Evolutionary conservation across 2,113 vertebrate species (phyloP).

Genomic region (Tonatia bakeri): DNA sequence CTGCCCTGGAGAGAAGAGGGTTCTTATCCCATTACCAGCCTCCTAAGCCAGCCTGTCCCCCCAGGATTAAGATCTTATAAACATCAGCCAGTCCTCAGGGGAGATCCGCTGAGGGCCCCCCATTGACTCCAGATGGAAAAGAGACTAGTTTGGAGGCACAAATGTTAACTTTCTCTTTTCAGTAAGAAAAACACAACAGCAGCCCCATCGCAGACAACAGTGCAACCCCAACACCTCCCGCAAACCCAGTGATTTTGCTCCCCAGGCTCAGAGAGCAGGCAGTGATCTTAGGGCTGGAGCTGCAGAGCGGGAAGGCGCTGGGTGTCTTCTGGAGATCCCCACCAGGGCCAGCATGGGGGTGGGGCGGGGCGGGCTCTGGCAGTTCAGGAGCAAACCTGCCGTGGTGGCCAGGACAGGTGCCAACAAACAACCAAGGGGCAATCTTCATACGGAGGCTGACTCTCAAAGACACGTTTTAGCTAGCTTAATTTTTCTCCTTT

Average conservation of each 20-base stretch:
- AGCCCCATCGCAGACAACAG: not conserved
- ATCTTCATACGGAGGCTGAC: not conserved
- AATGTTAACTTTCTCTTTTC: slow-evolving; percentile 54
- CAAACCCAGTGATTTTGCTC: not conserved
- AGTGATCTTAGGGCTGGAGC: slow-evolving; percentile 5
- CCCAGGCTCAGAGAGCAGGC: not conserved
- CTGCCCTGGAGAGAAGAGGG: slow-evolving; percentile 49
- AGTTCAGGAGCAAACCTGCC: not conserved
- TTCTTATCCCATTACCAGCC: slow-evolving; percentile 50
- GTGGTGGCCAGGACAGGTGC: slow-evolving; percentile 9
- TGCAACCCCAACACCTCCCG: accelerated
- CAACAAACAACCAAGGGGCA: slow-evolving; percentile 33
- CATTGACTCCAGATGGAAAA: slow-evolving; percentile 46
- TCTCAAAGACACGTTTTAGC: not conserved
- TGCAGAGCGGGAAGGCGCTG: not conserved
- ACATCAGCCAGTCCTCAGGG: slow-evolving; percentile 64
- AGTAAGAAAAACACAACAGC: not conserved
- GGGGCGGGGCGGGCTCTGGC: not conserved
- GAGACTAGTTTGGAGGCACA: slow-evolving; percentile 43
- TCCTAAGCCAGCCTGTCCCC: slow-evolving; percentile 36
- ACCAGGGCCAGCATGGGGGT: not conserved
- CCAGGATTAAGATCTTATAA: slow-evolving; percentile 60
- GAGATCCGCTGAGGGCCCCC: slow-evolving; percentile 11
- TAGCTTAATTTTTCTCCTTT: slow-evolving; percentile 41
- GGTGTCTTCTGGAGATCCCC: slow-evolving; percentile 34